Evolutionary conservation across 2,888 invertebrate genomes (phyloP), one percentile per base, ranked within the genome.

Genomic region (Dicycla oo): DNA sequence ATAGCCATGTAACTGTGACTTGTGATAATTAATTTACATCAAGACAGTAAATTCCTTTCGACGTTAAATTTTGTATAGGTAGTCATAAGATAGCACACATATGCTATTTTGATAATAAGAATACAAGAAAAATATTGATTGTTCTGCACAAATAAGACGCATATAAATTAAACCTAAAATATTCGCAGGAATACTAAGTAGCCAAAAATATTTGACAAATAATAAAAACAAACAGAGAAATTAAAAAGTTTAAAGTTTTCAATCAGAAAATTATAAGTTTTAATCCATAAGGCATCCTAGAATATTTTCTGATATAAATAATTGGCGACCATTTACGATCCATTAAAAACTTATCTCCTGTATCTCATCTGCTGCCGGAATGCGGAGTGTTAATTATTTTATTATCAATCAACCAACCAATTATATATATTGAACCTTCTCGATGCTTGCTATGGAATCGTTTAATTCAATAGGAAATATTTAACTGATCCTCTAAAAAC

Each of bases 391-490:
- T 81, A 81, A 86, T 86, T 73, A 78, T 69, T 78, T n/a, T n/a
- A n/a, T n/a, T n/a, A 77, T 71, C 66, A 87, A 77, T 71, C 66
- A 87, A 83, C 80, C 63, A 79, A 82, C 53, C 82, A 83, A 85
- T 82, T 83, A 85, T 56, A 63, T 49, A 68, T 83, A 83, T 87
- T 74, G 81, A 80, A 85, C 80, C 72, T 61, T 71, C 88, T 66
- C 72, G 64, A 82, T 78, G 77, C 49, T 81, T 67, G 57, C 43
- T 57, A 38, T 60, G 66, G 62, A 69, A 87, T 83, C 71, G 86
- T 84, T 88, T 86, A 88, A 91, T 92, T 91, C 89, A 88, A 91
- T 92, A 6, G 30, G 6, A 30, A 15, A 30, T n/a, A n/a, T 30
- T n/a, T n/a, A n/a, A n/a, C n/a, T 30, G 54, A 30, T 3, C 10